Evolutionary conservation across 1,140 invertebrate species (phyloP).

Genomic region (Scaptomyza montana): DNA sequence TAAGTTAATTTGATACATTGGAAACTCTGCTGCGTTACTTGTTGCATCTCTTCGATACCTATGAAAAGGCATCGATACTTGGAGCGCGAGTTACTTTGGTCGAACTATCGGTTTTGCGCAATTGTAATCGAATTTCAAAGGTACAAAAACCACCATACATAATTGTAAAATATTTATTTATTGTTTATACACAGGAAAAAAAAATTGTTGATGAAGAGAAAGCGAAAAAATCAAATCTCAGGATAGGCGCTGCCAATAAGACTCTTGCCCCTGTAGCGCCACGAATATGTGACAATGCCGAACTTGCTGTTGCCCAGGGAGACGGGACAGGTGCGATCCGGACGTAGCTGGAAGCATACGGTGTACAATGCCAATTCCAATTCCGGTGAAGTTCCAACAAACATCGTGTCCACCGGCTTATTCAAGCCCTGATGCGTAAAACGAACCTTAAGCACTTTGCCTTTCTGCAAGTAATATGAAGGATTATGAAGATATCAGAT

Average conservation of each 20-base stretch:
- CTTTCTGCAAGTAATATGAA: constrained; percentile 87
- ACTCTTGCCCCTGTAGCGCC: constrained; percentile 89
- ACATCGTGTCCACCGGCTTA: constrained; percentile 92
- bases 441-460: constrained; percentile 90
- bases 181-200: constrained; percentile 27
- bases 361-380: constrained; percentile 96
- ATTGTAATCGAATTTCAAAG: background rate
- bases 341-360: constrained; percentile 90
- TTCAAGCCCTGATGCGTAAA: constrained; percentile 89
- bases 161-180: constrained; percentile 23
- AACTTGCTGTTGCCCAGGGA: constrained; percentile 88
- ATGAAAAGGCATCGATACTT: background rate
- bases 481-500: constrained; percentile 6
- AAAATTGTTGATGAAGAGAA: constrained; percentile 12
- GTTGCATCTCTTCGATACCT: background rate
- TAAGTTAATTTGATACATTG: background rate
- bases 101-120: background rate
- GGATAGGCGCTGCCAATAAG: constrained; percentile 92
- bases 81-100: too few relatives aligned
- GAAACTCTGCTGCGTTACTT: background rate
- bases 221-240: constrained; percentile 85
- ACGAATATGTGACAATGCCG: constrained; percentile 89
- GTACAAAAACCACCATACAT: too few relatives aligned
- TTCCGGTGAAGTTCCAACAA: constrained; percentile 96
- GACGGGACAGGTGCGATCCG: constrained; percentile 89